These are phyloP conservation scores for Carpatolechia fugitivella DNA, from an alignment of 2,888 invertebrate species.

Conservation along the genomic window DNA sequence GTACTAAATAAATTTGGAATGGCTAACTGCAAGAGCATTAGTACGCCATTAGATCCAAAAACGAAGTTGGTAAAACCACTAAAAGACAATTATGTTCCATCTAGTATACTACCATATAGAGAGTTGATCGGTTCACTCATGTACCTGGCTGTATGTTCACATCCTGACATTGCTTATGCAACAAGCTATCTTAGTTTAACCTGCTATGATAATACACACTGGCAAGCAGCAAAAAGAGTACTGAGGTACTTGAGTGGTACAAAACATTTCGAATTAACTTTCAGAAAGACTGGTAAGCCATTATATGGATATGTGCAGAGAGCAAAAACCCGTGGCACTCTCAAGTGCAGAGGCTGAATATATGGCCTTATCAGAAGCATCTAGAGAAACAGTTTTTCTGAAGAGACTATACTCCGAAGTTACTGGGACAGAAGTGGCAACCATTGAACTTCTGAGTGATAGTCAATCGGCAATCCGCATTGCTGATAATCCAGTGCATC, in stretches of 20 bases:
- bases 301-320: background rate
- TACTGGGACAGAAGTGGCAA: background rate
- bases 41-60: background rate
- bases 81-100: background rate
- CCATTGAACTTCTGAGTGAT: background rate
- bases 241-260: background rate
- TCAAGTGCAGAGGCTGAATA: background rate
- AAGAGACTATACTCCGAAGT: too few relatives aligned
- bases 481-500: background rate
- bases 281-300: background rate
- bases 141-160: background rate
- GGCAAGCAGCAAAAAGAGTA: background rate
- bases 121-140: background rate
- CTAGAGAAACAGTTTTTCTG: too few relatives aligned
- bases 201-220: background rate
- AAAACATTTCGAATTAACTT: background rate
- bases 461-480: background rate
- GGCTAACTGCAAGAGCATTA: background rate
- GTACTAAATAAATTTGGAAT: background rate
- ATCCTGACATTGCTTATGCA: background rate
- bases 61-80: background rate
- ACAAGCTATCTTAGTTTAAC: background rate
- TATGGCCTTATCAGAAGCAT: background rate
- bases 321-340: background rate
- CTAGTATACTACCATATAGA: background rate